Base-by-base conservation (phyloP, 2,888 invertebrate species). In the Drosophila merina region DNA sequence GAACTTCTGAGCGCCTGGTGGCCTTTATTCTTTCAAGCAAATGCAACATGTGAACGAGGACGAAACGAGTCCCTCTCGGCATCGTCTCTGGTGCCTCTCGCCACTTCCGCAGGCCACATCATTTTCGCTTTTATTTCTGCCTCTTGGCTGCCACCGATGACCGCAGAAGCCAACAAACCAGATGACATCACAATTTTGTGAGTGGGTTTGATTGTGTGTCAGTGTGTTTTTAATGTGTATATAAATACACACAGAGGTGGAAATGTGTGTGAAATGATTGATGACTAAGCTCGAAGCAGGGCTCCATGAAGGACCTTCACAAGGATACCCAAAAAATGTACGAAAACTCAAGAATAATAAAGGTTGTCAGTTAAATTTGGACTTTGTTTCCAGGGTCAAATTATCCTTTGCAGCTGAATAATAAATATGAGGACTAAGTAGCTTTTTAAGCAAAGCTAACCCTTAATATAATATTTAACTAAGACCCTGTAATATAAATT, bases 141-240 rank as follows among this genome's bases (percentile, higher is more conserved):
- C 64, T 76, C 30, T 50, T 49, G 50, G 28, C 36, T 38, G 57
- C 54, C 50, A 44, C 33, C 45, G 54, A 70, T 75, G 79, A 81
- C 67, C 64, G 47, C 64, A 66, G 45, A 77, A 59, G 38, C 59
- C 64, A 47, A 54, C 42, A 64, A 76, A 64, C 72, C 55, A 64
- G 63, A 86, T 81, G 81, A 86, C 81, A 82, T 82, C 81, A 82
- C 81, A 86, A 49, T 30, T 57, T 59, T 72, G 45, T 54, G 70
- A 63, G 70, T 86, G 60, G 69, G 66, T 49, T 66, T 54, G 40
- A 72, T 69, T 76, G 50, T 66, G 56, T 57, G 63, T 44, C 51
- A 54, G 28, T 63, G 42, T 59, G 52, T 52, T 36, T 50, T 42
- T 42, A 42, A 42, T 42, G 40, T 14, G 4, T 57, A 12, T 26